Evolutionary conservation across 2,888 invertebrate genomes (phyloP).

Genomic region (Sialis lutaria): DNA sequence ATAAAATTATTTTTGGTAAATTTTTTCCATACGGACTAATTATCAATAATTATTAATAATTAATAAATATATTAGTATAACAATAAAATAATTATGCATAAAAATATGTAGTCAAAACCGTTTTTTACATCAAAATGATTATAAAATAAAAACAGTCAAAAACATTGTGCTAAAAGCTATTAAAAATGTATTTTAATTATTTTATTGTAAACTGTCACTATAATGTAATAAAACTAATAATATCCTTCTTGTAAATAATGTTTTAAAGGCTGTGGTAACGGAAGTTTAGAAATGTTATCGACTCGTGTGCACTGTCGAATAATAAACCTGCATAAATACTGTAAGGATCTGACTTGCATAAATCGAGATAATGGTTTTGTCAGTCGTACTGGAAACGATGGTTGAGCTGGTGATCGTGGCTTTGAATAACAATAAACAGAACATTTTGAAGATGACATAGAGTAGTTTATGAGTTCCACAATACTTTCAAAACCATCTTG

Average conservation of each 20-base stretch:
- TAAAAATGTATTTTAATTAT: too few species aligned
- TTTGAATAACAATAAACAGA: constrained; percentile 57
- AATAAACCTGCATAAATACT: constrained; percentile 56
- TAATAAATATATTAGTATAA: too few species aligned
- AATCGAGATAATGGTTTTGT: constrained; percentile 60
- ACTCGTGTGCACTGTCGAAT: constrained; percentile 48
- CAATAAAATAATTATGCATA: too few species aligned
- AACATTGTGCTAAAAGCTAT: too few species aligned
- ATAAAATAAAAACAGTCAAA: too few species aligned
- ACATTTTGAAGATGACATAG: constrained; percentile 50
- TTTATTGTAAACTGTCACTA: too few species aligned
- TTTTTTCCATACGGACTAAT: too few species aligned
- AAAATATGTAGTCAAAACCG: too few species aligned
- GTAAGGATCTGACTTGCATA: constrained; percentile 48
- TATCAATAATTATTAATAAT: too few species aligned
- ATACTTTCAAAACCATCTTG: constrained; percentile 37
- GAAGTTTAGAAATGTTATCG: constrained; percentile 51
- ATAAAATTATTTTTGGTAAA: too few species aligned
- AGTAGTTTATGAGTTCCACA: constrained; percentile 53
- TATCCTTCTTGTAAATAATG: constrained; percentile 28
- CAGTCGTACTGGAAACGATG: constrained; percentile 54
- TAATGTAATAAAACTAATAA: background rate
- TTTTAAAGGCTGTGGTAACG: constrained; percentile 38
- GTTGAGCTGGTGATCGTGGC: constrained; percentile 43
- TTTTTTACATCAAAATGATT: too few species aligned